Evolutionary conservation across 92 coral and sea anemone genomes (phyloP).

Genomic region (Epizoanthus stellaris): DNA sequence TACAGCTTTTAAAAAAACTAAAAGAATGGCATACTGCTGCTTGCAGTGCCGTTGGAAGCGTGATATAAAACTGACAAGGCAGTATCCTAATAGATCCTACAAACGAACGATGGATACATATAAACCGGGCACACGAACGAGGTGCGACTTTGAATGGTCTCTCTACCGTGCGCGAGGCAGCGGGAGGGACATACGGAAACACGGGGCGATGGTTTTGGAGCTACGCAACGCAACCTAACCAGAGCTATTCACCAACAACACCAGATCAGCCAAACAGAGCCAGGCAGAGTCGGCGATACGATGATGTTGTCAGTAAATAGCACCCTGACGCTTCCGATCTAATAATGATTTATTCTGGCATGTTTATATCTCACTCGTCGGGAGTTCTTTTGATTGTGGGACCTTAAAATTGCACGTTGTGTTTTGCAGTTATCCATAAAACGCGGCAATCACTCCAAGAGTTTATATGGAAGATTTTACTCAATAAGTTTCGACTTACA

Average conservation of each 20-base stretch:
- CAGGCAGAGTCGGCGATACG: constrained; percentile 40
- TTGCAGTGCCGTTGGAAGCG: constrained; percentile 53
- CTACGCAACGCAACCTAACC: constrained; percentile 41
- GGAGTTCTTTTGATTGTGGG: constrained; percentile 1
- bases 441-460: too few species aligned
- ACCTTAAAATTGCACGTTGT: neutral
- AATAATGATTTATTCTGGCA: rapidly evolving
- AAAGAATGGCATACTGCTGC: constrained; percentile 49
- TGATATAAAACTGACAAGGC: constrained; percentile 35
- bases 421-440: too few species aligned
- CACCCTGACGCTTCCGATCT: constrained; percentile 47
- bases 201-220: constrained; percentile 43
- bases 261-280: constrained; percentile 46
- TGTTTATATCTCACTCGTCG: neutral
- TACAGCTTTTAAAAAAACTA: neutral
- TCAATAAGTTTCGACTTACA: too few species aligned
- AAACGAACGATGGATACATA: constrained; percentile 31
- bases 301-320: constrained; percentile 46
- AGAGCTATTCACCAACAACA: constrained; percentile 37
- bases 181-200: constrained; percentile 35
- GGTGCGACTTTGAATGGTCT: constrained; percentile 39
- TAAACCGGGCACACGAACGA: constrained; percentile 49
- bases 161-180: constrained; percentile 41
- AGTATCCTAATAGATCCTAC: constrained; percentile 49
- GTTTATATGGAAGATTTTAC: too few species aligned